Percentiles rank a stretch among this genome's conserved stretches.
phyloP scores from a whole-genome alignment of 2,888 invertebrate genomes.

The Lochmaea crataegi region DNA sequence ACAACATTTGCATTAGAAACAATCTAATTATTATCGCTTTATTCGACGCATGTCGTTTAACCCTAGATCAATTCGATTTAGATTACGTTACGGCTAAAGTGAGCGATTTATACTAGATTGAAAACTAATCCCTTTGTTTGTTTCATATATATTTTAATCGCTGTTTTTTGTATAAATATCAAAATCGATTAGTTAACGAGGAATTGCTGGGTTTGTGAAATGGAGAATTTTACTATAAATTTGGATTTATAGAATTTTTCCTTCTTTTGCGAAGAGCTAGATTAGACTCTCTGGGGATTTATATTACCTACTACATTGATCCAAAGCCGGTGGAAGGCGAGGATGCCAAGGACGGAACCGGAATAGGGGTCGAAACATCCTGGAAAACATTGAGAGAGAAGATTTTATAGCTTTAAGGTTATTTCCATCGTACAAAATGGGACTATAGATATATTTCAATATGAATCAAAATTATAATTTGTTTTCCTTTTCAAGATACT shows the following conservation, averaged over 20 bases:
- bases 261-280: constrained; percentile 17
- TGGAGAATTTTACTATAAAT: constrained; percentile 12
- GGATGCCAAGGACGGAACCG: constrained; percentile 22
- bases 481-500: background rate
- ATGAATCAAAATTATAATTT: background rate
- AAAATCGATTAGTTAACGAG: background rate
- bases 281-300: constrained; percentile 39
- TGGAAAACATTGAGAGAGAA: constrained; percentile 4
- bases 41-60: constrained; percentile 15
- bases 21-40: constrained; percentile 32
- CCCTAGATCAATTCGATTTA: background rate
- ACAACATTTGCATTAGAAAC: constrained; percentile 39
- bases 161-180: constrained; percentile 9
- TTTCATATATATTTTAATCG: constrained; percentile 7
- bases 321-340: constrained; percentile 27
- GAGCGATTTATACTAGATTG: background rate
- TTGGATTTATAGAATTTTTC: constrained; percentile 15
- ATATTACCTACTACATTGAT: constrained; percentile 41
- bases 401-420: constrained; percentile 8
- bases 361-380: constrained; percentile 15
- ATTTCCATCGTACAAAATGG: constrained; percentile 1
- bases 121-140: constrained; percentile 9
- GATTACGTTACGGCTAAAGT: background rate
- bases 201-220: constrained; percentile 8
- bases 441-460: background rate